phyloP scores from a whole-genome alignment of 2,888 invertebrate species.

The Reticulitermes lucifugus region DNA sequence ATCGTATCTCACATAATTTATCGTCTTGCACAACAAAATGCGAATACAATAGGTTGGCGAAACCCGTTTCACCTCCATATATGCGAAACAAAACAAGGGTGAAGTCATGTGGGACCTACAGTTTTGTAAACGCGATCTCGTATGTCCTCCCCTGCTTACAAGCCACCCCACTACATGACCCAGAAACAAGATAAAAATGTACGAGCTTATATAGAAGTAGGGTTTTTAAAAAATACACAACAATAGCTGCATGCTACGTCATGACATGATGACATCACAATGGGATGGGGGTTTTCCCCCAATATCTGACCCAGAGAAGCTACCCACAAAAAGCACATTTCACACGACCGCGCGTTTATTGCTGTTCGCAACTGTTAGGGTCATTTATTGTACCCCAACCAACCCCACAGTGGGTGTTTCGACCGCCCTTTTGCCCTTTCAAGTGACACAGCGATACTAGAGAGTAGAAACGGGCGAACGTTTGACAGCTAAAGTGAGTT shows the following conservation, averaged over 20 bases:
- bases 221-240: background rate
- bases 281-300: background rate
- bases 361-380: slow-evolving; percentile 12
- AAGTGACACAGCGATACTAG: background rate
- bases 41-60: background rate
- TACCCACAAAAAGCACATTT: background rate
- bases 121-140: background rate
- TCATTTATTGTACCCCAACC: slow-evolving; percentile 6
- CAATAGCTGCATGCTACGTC: background rate
- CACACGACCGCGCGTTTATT: background rate
- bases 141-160: background rate
- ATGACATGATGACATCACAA: background rate
- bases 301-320: background rate
- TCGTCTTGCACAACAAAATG: too few species aligned
- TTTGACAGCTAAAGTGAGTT: background rate
- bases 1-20: too few species aligned
- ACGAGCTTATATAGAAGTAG: background rate
- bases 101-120: background rate
- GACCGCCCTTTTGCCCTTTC: background rate
- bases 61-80: background rate
- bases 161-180: background rate
- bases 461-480: background rate
- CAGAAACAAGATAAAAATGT: background rate
- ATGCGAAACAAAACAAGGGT: background rate
- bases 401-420: background rate